Base-by-base conservation (phyloP, 2,113 vertebrate species). In the Budorcas taxicolor region DNA sequence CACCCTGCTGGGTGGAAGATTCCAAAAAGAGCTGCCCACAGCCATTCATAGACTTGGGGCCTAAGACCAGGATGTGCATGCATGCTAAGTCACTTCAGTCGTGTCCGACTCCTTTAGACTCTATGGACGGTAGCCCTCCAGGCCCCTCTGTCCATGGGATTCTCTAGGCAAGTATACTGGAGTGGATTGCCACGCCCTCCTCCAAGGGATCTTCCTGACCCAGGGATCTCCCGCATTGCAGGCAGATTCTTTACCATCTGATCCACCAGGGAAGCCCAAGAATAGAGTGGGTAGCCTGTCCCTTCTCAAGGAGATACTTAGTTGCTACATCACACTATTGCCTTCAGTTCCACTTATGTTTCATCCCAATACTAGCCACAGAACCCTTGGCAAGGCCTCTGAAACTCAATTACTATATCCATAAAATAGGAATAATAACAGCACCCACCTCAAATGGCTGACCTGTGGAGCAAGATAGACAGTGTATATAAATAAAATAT, bases 271-370 rank as follows among this genome's bases (percentile, higher is more conserved):
- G 21, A 43, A 74, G 21, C 36, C 71, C 71, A 43, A 40, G 23
- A 74, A 43, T 71, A 19, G n/a, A 71, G 19, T 71, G 19, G n/a
- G 67, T 71, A 71, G n/a, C 25, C 62, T 23, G 12, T 53, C 82
- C 52, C 67, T 19, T 8, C 31, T 71, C n/a, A 2, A 23, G 50
- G 6, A 71, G 21, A 8, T 1, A 19, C 6, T 64, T 14, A 8
- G 23, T 10, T 45, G 7, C 45, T n/a, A 1, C 1, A 1, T 47
- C n/a, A 40, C 21, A 25, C 31, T 2, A 0, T n/a, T 43, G n/a
- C 60, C 14, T 7, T 15, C 17, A 58, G 60, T 52, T 60, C 19
- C 10, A 0, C 19, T 40, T 86, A 40, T 11, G n/a, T 47, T 19
- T 95, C 53, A 19, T 58, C 45, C 5, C 16, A 29, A 58, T 15